These are phyloP conservation scores for Lacanobia wlatinum DNA, from an alignment of 2,888 invertebrate genomes.

Conservation along the genomic window DNA sequence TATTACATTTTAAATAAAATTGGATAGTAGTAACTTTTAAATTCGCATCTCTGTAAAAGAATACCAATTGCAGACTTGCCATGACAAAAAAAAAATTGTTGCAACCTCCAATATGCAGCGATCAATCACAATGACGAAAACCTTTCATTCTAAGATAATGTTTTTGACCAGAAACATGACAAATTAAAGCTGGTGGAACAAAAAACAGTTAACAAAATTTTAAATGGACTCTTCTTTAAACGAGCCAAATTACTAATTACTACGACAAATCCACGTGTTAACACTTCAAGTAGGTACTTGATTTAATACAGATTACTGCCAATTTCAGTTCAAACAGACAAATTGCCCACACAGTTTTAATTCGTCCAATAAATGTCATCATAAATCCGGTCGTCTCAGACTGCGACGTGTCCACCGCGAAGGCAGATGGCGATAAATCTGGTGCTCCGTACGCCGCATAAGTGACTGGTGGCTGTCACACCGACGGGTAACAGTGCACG, in stretches of 20 bases:
- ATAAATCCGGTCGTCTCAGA: conserved; percentile 79
- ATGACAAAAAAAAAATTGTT: too few species aligned
- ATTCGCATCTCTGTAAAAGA: too few species aligned
- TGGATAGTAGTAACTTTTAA: too few species aligned
- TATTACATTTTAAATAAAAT: too few species aligned
- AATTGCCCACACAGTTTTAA: conserved; percentile 70
- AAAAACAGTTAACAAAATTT: not conserved
- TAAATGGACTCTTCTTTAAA: not conserved
- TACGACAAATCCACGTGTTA: not conserved
- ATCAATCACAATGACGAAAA: not conserved
- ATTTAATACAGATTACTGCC: conserved; percentile 24
- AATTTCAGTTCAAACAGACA: conserved; percentile 47
- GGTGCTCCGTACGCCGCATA: conserved; percentile 74
- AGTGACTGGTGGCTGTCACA: conserved; percentile 72
- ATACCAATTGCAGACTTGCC: too few species aligned
- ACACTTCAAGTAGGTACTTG: not conserved
- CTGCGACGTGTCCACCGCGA: conserved; percentile 75
- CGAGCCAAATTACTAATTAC: not conserved
- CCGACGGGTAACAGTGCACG: conserved; percentile 56
- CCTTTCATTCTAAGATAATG: not conserved
- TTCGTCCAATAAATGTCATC: conserved; percentile 78
- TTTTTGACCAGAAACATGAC: not conserved
- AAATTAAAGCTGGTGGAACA: not conserved
- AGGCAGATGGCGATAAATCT: conserved; percentile 84
- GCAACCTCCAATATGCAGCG: too few species aligned